Evolutionary conservation across 2,113 vertebrate species (phyloP).

Genomic region (Anhinga rufa): DNA sequence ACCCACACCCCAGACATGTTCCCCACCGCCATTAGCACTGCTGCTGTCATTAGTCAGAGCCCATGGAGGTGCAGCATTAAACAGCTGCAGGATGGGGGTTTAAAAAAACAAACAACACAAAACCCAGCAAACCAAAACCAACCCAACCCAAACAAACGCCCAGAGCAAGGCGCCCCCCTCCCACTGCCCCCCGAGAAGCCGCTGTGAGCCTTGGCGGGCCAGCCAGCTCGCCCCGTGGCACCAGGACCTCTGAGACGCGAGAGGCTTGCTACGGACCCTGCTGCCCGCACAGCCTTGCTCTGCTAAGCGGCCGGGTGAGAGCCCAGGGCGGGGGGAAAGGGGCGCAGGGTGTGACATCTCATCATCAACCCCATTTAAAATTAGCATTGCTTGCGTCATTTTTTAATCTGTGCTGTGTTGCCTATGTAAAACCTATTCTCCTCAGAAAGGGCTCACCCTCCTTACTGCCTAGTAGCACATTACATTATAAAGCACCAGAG

Average conservation of each 20-base stretch:
- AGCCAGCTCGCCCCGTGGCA: rapidly evolving
- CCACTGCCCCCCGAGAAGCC: too few relatives aligned
- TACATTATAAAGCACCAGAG: neutral
- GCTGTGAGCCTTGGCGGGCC: neutral
- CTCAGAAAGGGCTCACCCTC: neutral
- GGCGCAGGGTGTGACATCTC: neutral
- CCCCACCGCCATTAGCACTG: too few relatives aligned
- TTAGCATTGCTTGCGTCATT: neutral
- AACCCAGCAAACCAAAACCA: too few relatives aligned
- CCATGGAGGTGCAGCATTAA: neutral
- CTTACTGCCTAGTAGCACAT: neutral
- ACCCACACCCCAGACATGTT: too few relatives aligned
- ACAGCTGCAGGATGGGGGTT: neutral
- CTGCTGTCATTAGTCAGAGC: neutral
- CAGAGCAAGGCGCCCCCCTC: too few relatives aligned
- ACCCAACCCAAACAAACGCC: too few relatives aligned
- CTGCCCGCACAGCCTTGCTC: neutral
- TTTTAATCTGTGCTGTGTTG: neutral
- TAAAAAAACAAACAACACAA: neutral
- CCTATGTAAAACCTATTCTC: neutral
- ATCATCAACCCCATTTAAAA: neutral
- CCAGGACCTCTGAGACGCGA: neutral
- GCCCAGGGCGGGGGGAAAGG: too few relatives aligned
- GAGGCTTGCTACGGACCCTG: too few relatives aligned
- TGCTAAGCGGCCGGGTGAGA: neutral